phyloP scores from a whole-genome alignment of 2,797 vertebrate species.

The Cynodonichthys magdalenae region DNA sequence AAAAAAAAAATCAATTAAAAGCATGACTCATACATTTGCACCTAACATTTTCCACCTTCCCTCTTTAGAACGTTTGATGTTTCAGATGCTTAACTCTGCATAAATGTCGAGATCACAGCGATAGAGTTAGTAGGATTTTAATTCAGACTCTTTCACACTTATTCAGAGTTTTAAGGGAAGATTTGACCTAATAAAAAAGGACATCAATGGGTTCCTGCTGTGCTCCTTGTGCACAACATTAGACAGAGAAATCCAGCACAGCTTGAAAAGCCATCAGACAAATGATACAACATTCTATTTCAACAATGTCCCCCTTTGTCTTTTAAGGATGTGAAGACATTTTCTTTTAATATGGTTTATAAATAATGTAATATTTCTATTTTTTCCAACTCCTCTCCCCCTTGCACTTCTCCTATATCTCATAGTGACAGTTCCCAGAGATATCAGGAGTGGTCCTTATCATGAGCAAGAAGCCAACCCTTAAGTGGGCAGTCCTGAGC shows the following conservation, averaged over 20 bases:
- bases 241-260: conserved; percentile 11
- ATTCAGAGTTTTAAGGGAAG: conserved; percentile 49
- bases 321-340: conserved; percentile 26
- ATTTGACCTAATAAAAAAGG: conserved; percentile 51
- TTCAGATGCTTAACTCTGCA: conserved; percentile 39
- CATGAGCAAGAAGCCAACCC: conserved; percentile 49
- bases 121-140: conserved; percentile 51
- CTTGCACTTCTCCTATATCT: conserved; percentile 22
- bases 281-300: background rate
- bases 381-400: background rate
- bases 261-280: conserved; percentile 29
- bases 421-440: conserved; percentile 63
- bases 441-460: conserved; percentile 66
- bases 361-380: conserved; percentile 29
- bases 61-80: conserved; percentile 63
- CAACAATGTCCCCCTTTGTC: conserved; percentile 24
- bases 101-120: conserved; percentile 66
- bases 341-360: conserved; percentile 26
- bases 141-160: conserved; percentile 42
- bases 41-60: conserved; percentile 61
- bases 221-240: conserved; percentile 30
- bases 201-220: conserved; percentile 43
- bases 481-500: conserved; percentile 59
- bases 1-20: conserved; percentile 69
- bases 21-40: conserved; percentile 70